Evolutionary conservation across 2,888 invertebrate species (phyloP).

Genomic region (Oscheius sp.): DNA sequence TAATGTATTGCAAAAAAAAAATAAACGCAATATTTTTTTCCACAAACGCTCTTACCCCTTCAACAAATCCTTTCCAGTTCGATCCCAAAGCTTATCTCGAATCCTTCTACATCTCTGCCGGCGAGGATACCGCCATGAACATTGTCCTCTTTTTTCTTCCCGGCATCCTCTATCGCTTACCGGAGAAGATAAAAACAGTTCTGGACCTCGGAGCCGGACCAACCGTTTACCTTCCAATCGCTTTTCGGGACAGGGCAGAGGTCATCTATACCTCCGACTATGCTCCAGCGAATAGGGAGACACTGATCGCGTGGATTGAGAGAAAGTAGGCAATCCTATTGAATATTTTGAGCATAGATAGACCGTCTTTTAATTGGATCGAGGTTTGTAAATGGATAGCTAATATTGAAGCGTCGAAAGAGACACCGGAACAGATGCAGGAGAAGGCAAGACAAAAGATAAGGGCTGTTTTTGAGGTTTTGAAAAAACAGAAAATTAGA

Average conservation of each 20-base stretch:
- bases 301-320: slow-evolving; percentile 62
- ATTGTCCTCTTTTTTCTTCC: slow-evolving; percentile 69
- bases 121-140: slow-evolving; percentile 69
- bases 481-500: slow-evolving; percentile 13
- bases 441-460: slow-evolving; percentile 59
- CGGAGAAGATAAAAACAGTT: slow-evolving; percentile 56
- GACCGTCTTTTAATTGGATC: slow-evolving; percentile 62
- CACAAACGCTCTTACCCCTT: too few relatives aligned
- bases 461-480: slow-evolving; percentile 61
- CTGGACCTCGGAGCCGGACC: slow-evolving; percentile 67
- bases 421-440: slow-evolving; percentile 61
- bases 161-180: slow-evolving; percentile 68
- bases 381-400: slow-evolving; percentile 67
- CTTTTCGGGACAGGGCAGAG: slow-evolving; percentile 57
- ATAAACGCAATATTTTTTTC: background rate
- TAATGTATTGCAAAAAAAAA: background rate
- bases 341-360: background rate
- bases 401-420: slow-evolving; percentile 61
- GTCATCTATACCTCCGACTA: slow-evolving; percentile 67
- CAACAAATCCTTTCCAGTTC: slow-evolving; percentile 65
- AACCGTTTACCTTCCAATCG: slow-evolving; percentile 65
- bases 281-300: slow-evolving; percentile 62
- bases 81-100: slow-evolving; percentile 64
- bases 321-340: slow-evolving; percentile 34
- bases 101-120: slow-evolving; percentile 64